Base-by-base conservation (phyloP, 1,140 invertebrate genomes). In the Drosophila murphyi region DNA sequence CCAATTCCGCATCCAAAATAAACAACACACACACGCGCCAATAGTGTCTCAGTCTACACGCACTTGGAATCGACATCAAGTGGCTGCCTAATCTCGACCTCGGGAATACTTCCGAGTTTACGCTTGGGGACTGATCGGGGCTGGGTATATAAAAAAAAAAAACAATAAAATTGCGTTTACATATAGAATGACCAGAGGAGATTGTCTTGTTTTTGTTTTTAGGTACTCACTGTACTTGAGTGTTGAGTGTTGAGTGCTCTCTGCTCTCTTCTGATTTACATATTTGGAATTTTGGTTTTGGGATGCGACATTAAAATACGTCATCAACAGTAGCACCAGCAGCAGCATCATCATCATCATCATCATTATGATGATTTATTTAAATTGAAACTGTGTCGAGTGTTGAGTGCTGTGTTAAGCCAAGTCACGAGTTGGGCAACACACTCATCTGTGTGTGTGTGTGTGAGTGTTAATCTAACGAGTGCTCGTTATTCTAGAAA, bases 361-460 rank as follows among this genome's bases (percentile, higher is more conserved):
- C 32, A 43, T 54, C 50, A 57, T 64, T 6, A 72, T 64, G 61
- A 63, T 32, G 55, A 68, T 68, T 68, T 68, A 60, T 68, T 59
- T 68, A 68, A 68, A 68, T 68, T 60, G 64, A 68, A 68, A 59
- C 55, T 68, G 64, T 68, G 55, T 68, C 59, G 50, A 54, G 59
- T 47, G 57, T 34, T 45, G 67, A 62, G 50, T 55, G 59, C 45
- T 70, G 47, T 20, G 39, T 63, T 69, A 56, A 43, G 59, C 61
- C 65, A 74, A 74, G 72, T 75, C 72, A 75, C 67, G 67, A 59
- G 57, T 63, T 54, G 35, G 59, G 35, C 51, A 20, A 50, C 32
- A 47, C 50, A 47, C 50, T 47, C 60, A 31, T 41, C 2, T n/a
- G 31, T 34, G 31, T 34, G n/a, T 37, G 5, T 37, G 10, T 12